phyloP scores from a whole-genome alignment of 2,113 vertebrate species.

The Clarias magur region DNA sequence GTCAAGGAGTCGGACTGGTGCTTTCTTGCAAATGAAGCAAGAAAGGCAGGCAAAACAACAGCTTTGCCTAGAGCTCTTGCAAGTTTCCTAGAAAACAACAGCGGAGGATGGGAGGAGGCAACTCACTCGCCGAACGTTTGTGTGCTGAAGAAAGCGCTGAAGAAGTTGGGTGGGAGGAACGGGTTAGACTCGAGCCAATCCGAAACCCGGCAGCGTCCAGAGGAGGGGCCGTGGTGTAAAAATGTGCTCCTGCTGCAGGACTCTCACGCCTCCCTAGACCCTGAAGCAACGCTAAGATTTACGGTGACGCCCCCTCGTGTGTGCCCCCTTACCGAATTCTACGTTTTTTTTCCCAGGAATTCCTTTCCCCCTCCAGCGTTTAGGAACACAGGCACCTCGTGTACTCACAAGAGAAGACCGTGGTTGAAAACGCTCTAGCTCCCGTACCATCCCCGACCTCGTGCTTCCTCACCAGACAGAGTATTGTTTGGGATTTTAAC shows the following conservation, averaged over 20 bases:
- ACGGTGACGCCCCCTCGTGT: background rate
- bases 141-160: background rate
- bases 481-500: background rate
- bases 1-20: background rate
- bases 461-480: background rate
- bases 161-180: background rate
- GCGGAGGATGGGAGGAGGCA: slow-evolving; percentile 45
- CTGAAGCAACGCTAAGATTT: slow-evolving; percentile 16
- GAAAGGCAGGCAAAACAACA: slow-evolving; percentile 1
- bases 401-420: background rate
- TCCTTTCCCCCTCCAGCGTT: background rate
- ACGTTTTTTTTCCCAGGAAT: slow-evolving; percentile 3
- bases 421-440: background rate
- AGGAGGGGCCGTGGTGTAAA: background rate
- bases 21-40: background rate
- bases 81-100: slow-evolving; percentile 52
- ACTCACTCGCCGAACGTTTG: slow-evolving; percentile 23
- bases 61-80: slow-evolving; percentile 15
- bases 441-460: background rate
- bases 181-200: slow-evolving; percentile 35
- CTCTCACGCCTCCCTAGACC: slow-evolving; percentile 19
- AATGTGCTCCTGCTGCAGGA: slow-evolving; percentile 8
- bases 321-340: background rate
- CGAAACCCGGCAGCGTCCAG: slow-evolving; percentile 33
- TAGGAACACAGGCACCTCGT: background rate